Conservation (phyloP, 1,140 invertebrate species). For the Archivesica marissinica region DNA sequence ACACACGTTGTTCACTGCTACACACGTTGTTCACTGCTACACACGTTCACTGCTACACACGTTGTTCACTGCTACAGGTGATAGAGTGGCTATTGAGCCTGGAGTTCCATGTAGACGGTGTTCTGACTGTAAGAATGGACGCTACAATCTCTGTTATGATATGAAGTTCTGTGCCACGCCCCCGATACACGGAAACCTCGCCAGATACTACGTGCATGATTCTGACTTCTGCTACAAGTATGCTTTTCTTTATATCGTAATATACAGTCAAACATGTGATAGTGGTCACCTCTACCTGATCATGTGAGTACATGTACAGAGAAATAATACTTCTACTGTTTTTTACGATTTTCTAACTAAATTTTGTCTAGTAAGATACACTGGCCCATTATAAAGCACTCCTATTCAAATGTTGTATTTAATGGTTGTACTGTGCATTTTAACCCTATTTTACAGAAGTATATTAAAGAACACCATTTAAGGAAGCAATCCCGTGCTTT, state of each 20-base stretch:
- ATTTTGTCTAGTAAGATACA: neutral
- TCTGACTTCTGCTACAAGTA: constrained; percentile 98
- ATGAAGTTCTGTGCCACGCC: constrained; percentile 97
- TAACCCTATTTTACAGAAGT: no score
- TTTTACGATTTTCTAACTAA: neutral
- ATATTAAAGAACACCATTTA: no score
- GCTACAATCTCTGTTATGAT: constrained; percentile 95
- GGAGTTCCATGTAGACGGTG: constrained; percentile 95
- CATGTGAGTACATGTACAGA: no score
- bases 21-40: no score
- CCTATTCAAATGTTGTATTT: no score
- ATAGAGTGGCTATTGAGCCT: constrained; percentile 97
- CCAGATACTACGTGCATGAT: constrained; percentile 92
- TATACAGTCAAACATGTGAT: no score
- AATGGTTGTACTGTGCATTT: no score
- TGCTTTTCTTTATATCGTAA: constrained; percentile 46
- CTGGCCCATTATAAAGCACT: no score
- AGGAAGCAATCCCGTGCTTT: no score
- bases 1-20: no score
- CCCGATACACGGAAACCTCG: constrained; percentile 92
- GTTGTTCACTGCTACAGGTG: constrained; percentile 86
- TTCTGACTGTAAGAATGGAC: constrained; percentile 92
- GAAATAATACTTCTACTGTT: neutral
- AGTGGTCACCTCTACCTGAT: no score
- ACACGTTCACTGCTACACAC: no score